Base-by-base conservation (phyloP, 2,113 vertebrate genomes). In the Nothocercus julius region DNA sequence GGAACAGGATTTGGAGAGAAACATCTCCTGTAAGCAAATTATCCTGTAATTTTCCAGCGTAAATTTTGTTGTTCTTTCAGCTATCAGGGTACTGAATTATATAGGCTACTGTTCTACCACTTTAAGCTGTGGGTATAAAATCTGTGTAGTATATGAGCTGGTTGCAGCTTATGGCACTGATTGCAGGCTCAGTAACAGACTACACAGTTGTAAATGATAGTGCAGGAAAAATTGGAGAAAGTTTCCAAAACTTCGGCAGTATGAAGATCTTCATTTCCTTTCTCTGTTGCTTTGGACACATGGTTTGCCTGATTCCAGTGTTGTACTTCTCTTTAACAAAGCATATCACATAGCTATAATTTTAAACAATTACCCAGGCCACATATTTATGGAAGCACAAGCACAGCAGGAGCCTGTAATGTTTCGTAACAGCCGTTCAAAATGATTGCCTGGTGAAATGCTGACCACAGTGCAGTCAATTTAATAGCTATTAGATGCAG, bases 381-480 rank as follows among this genome's bases (percentile, higher is more conserved):
- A 5, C 18, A 2, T 47, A 44, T 42, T 88, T 58, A n/a, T 62
- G 63, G 91, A 70, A 62, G n/a, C 21, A 24, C 5, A 21, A 1
- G 30, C 19, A 24, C 56, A 83, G 64, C 51, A 77, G 82, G 30
- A 83, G 68, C 61, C 80, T 67, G 68, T 30, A 59, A 3, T 10
- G n/a, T 6, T 90, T 79, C 72, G 0, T 54, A 90, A 56, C 80
- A 83, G 58, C 49, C 44, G 79, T 73, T 73, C 44, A 14, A 19
- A 82, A 59, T 47, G 32, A 76, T 36, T 89, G 38, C 30, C 62
- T 80, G 59, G 10, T 82, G 81, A 93, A 80, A 73, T 67, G 85
- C 63, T 87, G 21, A 74, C 67, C 67, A 11, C 10, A 2, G 36
- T 3, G 4, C 0, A 40, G 62, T 18, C 0, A 0, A 16, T 80